These are phyloP conservation scores for Notothenia coriiceps DNA, from an alignment of 2,113 vertebrate species.

Conservation along the genomic window DNA sequence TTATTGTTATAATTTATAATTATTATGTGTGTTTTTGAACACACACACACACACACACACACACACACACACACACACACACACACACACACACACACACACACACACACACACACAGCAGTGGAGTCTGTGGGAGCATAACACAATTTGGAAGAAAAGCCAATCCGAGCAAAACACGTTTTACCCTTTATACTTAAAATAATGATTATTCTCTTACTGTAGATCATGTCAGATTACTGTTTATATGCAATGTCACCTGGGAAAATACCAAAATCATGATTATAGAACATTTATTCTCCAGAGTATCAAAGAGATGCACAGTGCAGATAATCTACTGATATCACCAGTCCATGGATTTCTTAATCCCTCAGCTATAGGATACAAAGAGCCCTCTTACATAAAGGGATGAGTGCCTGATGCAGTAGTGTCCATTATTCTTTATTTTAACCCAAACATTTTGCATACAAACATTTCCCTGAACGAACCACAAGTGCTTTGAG, in stretches of 20 bases:
- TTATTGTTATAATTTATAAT: neutral
- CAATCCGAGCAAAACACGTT: neutral
- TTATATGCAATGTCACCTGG: neutral
- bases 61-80: too few species aligned
- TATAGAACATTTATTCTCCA: neutral
- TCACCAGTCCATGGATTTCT: neutral
- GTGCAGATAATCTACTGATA: neutral
- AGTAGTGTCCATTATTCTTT: neutral
- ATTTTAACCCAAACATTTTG: slow-evolving; percentile 44
- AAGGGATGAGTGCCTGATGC: neutral
- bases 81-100: too few species aligned
- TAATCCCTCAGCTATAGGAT: neutral
- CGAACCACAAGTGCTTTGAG: slow-evolving; percentile 48
- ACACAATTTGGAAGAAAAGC: neutral
- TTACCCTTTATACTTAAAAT: neutral
- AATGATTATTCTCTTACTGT: neutral
- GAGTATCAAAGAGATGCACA: neutral
- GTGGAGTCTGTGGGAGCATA: neutral
- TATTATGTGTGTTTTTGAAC: neutral
- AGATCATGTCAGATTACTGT: neutral
- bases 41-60: too few species aligned
- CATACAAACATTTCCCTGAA: slow-evolving; percentile 23
- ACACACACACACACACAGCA: neutral
- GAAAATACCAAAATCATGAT: neutral
- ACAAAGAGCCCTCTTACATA: neutral